Percentiles rank a stretch among this genome's conserved stretches.
Evolutionary conservation across 1,140 invertebrate species (phyloP).

Genomic region (Apis cerana): DNA sequence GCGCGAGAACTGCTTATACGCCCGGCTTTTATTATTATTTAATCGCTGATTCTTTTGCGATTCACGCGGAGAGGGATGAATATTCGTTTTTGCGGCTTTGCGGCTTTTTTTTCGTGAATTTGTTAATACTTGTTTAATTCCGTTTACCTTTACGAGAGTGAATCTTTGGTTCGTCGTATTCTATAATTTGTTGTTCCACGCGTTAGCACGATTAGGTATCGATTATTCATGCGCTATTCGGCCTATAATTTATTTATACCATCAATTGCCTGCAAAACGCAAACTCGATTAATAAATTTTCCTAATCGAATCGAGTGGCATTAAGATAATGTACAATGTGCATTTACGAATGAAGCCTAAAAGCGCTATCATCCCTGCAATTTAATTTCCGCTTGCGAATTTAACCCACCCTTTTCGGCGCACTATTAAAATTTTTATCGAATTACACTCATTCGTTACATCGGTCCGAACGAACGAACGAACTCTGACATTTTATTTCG

Average conservation of each 20-base stretch:
- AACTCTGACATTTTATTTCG: neutral
- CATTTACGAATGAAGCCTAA: neutral
- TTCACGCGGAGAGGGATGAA: neutral
- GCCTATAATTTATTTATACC: neutral
- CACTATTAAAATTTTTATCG: neutral
- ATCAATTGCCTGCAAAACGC: neutral
- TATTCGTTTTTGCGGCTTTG: neutral
- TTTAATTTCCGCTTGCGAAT: neutral
- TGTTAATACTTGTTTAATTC: neutral
- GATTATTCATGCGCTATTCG: neutral
- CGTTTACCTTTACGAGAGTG: neutral
- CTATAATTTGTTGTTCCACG: too few relatives aligned
- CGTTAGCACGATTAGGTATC: neutral
- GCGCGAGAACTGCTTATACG: constrained; percentile 33
- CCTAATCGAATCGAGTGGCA: neutral
- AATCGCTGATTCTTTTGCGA: constrained; percentile 13
- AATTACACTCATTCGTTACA: neutral
- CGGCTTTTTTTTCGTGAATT: neutral
- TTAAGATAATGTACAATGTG: neutral
- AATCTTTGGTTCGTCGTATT: neutral
- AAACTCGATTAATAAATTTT: neutral
- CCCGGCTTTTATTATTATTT: constrained; percentile 48
- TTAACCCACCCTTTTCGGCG: neutral
- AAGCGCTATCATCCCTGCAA: neutral
- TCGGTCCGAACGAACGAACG: neutral